phyloP scores from a whole-genome alignment of 2,888 invertebrate genomes.

The Acanthosepion pharaonis region DNA sequence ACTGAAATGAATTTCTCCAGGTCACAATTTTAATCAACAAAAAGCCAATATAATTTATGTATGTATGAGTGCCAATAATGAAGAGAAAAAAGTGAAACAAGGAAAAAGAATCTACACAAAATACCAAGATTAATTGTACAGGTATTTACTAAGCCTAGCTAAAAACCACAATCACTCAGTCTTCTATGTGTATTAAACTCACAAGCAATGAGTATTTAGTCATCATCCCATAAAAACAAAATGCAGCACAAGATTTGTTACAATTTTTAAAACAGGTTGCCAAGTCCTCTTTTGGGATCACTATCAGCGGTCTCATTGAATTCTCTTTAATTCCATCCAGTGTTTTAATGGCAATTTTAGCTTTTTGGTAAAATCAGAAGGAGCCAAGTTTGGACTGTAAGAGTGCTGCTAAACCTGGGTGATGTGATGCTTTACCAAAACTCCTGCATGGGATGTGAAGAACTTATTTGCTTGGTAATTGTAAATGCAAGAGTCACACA shows the following conservation, averaged over 20 bases:
- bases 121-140: background rate
- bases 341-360: too few species aligned
- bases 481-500: too few species aligned
- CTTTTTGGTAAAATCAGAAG: too few species aligned
- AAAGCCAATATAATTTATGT: background rate
- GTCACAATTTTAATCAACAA: background rate
- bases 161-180: background rate
- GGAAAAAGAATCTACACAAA: background rate
- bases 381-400: too few species aligned
- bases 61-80: background rate
- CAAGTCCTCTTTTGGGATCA: too few species aligned
- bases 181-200: background rate
- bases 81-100: background rate
- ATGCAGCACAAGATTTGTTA: background rate
- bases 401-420: too few species aligned
- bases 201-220: background rate
- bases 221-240: background rate
- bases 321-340: too few species aligned
- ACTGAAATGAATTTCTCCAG: background rate
- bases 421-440: too few species aligned
- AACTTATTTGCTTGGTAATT: too few species aligned
- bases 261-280: too few species aligned
- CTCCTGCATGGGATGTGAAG: too few species aligned
- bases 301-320: too few species aligned
- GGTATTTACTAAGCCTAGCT: background rate